Percentiles rank a stretch among this genome's conserved stretches.
Conservation (phyloP, 2,797 vertebrate species). For the Balearica regulorum region DNA sequence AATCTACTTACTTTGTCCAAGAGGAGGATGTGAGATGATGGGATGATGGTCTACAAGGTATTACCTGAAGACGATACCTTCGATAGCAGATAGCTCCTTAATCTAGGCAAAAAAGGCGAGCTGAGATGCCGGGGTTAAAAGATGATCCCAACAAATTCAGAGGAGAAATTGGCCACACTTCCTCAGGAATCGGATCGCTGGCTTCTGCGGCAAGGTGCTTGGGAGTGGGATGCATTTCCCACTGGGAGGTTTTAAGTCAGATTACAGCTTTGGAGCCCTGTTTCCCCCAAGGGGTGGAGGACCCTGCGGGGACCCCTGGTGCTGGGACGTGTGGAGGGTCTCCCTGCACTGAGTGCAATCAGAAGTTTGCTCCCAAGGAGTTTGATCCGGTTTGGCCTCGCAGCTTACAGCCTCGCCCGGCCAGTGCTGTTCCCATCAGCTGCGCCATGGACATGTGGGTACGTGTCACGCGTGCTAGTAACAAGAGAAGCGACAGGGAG, state of each 20-base stretch:
- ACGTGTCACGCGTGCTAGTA: rapidly evolving
- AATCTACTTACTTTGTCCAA: conserved; percentile 44
- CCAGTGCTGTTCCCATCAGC: not conserved
- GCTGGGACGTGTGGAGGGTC: not conserved
- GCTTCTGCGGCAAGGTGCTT: not conserved
- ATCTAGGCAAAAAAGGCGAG: not conserved
- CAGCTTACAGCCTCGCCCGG: not conserved
- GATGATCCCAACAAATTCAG: conserved; percentile 2
- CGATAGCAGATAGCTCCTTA: not conserved
- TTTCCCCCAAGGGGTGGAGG: not conserved
- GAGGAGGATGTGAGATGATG: conserved; percentile 30
- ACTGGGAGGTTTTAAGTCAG: not conserved
- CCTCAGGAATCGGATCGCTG: not conserved
- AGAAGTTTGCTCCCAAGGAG: not conserved
- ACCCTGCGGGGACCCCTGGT: not conserved
- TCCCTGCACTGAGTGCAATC: not conserved
- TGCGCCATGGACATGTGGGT: not conserved
- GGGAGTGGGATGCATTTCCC: not conserved
- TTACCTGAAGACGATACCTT: not conserved
- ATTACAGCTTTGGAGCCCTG: not conserved
- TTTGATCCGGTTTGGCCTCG: not conserved
- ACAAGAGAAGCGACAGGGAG: not conserved
- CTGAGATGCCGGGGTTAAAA: conserved; percentile 15
- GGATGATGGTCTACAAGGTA: conserved; percentile 49
- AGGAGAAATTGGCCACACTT: not conserved